These are phyloP conservation scores for Triplophysa rosa DNA, from an alignment of 2,113 vertebrate species.

Conservation along the genomic window DNA sequence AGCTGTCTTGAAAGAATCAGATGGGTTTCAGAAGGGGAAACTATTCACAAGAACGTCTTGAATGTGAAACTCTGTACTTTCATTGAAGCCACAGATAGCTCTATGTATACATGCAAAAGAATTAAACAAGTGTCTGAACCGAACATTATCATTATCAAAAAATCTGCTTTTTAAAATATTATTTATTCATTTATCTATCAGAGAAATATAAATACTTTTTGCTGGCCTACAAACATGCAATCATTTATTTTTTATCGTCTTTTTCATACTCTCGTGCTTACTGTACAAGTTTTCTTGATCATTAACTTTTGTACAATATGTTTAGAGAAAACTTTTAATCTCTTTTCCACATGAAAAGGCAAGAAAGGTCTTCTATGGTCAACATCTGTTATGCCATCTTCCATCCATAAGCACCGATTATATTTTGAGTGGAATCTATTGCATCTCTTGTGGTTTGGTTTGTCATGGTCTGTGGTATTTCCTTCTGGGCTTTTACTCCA, in stretches of 20 bases:
- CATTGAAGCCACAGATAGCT: not conserved
- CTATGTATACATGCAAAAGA: not conserved
- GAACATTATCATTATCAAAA: not conserved
- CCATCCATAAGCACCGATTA: not conserved
- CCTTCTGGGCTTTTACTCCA: not conserved
- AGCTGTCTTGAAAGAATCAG: slow-evolving; percentile 62
- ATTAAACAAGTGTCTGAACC: not conserved
- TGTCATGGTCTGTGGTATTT: not conserved
- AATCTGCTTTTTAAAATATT: not conserved
- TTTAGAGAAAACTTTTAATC: not conserved
- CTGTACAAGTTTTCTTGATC: too few species aligned
- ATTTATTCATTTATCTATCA: too few species aligned
- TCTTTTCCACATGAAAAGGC: not conserved
- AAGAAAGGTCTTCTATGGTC: slow-evolving; percentile 33
- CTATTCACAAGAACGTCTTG: slow-evolving; percentile 55
- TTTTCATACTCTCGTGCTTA: too few species aligned
- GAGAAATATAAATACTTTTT: too few species aligned
- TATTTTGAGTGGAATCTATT: not conserved
- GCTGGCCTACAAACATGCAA: too few species aligned
- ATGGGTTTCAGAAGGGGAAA: slow-evolving; percentile 50
- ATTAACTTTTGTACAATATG: not conserved
- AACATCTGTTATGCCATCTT: slow-evolving; percentile 22
- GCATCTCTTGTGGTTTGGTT: slow-evolving; percentile 2
- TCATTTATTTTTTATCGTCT: too few species aligned
- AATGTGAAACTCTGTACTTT: slow-evolving; percentile 16